Evolutionary conservation across 2,113 vertebrate genomes (phyloP), one percentile per base, ranked within the genome.

Genomic region (Paracanthobrama guichenoti): DNA sequence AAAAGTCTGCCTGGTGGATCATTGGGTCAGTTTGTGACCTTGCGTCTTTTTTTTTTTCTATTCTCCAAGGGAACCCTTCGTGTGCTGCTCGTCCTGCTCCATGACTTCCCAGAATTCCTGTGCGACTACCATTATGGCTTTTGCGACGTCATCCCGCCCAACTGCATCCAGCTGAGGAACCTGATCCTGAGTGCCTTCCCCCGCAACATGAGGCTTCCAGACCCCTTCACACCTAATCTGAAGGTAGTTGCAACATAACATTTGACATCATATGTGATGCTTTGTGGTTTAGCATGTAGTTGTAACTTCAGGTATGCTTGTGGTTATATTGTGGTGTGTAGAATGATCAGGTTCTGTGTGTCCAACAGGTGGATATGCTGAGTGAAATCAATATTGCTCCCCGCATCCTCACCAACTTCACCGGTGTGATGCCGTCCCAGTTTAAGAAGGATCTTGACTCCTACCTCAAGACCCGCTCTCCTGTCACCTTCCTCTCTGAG

Each of bases 381-480:
- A 99, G 97, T 83, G 98, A 99, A 92, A 99, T 99, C 87, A 99
- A 99, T 88, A 99, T 99, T 2, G 97, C 98, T 73, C 98, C 98
- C 10, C 95, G 98, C 31, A 99, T 99, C 88, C 97, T 99, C 90
- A 99, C 98, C 0, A 99, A 99, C 93, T 99, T 99, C 89, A 99
- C 98, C 22, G 97, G 97, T 59, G 98, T 99, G 84, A 99, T 99
- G 98, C 98, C 98, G 16, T 96, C 97, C 83, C 98, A 98, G 91
- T 99, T 99, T 93, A 99, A 99, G 93, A 99, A 99, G 92, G 98
- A 99, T 85, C 91, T 99, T 94, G 98, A 99, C 93, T 99, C 98
- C 0, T 99, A 99, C 91, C 96, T 99, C 88, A 99, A 99, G 95
- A 99, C 98, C 0, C 96, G 98, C 2, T 99, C 98, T 3, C 98